phyloP scores from a whole-genome alignment of 2,888 invertebrate genomes.

The Noctua comes region DNA sequence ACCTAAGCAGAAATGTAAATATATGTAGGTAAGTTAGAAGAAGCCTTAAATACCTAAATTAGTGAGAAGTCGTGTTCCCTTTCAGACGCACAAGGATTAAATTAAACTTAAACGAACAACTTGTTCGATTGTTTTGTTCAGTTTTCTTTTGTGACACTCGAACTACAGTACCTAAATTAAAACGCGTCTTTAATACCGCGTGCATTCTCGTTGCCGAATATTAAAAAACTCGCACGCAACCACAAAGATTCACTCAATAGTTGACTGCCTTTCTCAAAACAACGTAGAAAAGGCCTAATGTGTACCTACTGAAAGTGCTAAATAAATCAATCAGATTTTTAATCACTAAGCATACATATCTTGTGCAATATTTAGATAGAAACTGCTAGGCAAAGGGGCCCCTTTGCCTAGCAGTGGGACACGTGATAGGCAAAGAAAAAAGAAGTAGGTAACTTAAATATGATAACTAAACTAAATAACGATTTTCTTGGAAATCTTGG shows the following conservation, averaged over 20 bases:
- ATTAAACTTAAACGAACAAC: conserved; percentile 28
- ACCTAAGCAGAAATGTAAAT: neutral
- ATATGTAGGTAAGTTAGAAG: conserved; percentile 7
- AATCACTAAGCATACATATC: neutral
- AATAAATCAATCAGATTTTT: neutral
- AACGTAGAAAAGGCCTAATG: neutral
- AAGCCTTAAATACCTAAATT: conserved; percentile 18
- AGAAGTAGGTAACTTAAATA: neutral
- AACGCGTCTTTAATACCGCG: neutral
- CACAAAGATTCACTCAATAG: neutral
- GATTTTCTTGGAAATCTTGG: neutral
- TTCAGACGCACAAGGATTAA: conserved; percentile 21
- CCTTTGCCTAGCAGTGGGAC: too few relatives aligned
- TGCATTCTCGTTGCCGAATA: neutral
- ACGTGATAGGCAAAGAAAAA: too few relatives aligned
- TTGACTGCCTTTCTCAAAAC: neutral
- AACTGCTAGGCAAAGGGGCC: too few relatives aligned
- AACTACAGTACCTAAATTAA: neutral
- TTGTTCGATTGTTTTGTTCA: conserved; percentile 10
- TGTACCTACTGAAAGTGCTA: neutral
- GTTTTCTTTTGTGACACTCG: neutral
- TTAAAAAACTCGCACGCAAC: neutral
- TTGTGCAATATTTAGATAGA: too few relatives aligned
- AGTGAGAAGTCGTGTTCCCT: conserved; percentile 14
- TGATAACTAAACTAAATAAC: neutral